Percentiles rank a stretch among this genome's conserved stretches.
phyloP scores from a whole-genome alignment of 2,888 invertebrate genomes.

The Nymphalis c-album region DNA sequence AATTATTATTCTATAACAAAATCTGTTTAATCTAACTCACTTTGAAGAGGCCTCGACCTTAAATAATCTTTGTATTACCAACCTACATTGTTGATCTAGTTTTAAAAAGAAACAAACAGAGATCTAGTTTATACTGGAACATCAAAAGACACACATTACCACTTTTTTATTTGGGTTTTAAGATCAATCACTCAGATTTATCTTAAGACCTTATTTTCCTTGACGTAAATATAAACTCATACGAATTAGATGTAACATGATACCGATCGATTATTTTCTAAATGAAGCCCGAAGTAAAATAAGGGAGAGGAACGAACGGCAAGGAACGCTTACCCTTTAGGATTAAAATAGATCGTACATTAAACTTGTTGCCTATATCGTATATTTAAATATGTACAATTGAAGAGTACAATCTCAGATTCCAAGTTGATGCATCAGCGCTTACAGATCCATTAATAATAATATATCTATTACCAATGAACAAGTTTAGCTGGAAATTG shows the following conservation, averaged over 20 bases:
- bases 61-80: constrained; percentile 19
- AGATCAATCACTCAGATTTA: neutral
- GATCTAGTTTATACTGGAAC: constrained; percentile 16
- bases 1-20: neutral
- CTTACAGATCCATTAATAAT: neutral
- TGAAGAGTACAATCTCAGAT: neutral
- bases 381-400: constrained; percentile 4
- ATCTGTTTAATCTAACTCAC: neutral
- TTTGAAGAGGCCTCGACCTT: constrained; percentile 15
- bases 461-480: neutral
- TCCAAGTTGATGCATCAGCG: neutral
- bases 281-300: constrained; percentile 24
- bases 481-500: too few species aligned
- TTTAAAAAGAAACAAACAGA: constrained; percentile 26
- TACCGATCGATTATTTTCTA: constrained; percentile 18
- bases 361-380: constrained; percentile 24
- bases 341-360: constrained; percentile 31
- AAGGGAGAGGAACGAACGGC: constrained; percentile 28
- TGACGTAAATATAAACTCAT: neutral
- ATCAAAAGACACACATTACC: neutral
- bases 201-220: too few species aligned
- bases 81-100: constrained; percentile 17
- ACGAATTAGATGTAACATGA: neutral
- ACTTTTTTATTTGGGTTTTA: neutral
- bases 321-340: constrained; percentile 29